These are phyloP conservation scores for Limnephilus rhombicus DNA, from an alignment of 2,888 invertebrate species.

Conservation along the genomic window DNA sequence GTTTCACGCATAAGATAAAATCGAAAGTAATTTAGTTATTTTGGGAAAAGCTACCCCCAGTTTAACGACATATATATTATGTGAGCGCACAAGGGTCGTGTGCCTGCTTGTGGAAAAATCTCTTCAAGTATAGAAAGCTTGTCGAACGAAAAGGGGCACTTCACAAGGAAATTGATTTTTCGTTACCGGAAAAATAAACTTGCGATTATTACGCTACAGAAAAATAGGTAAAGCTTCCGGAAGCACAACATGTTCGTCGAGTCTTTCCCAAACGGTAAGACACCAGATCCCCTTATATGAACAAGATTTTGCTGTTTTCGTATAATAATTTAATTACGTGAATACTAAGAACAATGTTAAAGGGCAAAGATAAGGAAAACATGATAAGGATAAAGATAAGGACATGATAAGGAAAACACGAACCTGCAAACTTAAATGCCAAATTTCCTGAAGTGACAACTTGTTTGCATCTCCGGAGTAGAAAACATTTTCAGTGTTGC, in stretches of 20 bases:
- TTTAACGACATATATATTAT: neutral
- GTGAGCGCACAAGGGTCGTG: neutral
- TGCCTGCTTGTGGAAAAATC: constrained; percentile 6
- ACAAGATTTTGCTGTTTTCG: neutral
- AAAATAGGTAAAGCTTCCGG: neutral
- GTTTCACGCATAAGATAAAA: neutral
- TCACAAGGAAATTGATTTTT: neutral
- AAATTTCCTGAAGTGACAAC: too few relatives aligned
- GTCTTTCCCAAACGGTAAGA: neutral
- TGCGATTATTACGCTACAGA: neutral
- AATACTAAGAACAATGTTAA: too few relatives aligned
- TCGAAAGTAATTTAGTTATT: neutral
- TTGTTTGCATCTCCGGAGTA: too few relatives aligned
- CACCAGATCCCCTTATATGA: neutral
- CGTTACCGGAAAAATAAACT: neutral
- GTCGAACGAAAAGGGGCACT: neutral
- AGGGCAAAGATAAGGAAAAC: too few relatives aligned
- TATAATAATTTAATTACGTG: too few relatives aligned
- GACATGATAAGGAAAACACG: too few relatives aligned
- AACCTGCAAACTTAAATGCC: too few relatives aligned
- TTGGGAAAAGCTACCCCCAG: neutral
- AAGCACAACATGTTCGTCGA: neutral
- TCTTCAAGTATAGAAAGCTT: constrained; percentile 9
- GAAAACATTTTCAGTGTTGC: too few relatives aligned
- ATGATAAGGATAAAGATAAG: too few relatives aligned